Evolutionary conservation across 2,888 invertebrate species (phyloP).

Genomic region (Diarsia mendica): DNA sequence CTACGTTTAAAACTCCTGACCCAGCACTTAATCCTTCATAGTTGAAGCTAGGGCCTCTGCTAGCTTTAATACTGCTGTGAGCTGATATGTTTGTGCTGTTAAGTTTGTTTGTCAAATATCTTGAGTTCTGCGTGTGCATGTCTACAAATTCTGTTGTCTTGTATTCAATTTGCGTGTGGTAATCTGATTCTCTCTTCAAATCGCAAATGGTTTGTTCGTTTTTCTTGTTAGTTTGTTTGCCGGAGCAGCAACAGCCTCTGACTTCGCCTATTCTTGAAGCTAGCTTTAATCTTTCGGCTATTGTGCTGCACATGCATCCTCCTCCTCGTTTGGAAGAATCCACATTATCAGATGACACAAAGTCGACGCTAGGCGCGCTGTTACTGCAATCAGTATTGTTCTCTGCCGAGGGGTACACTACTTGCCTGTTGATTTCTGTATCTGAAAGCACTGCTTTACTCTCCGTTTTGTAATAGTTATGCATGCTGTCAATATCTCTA

Average conservation of each 20-base stretch:
- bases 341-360: conserved; percentile 48
- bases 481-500: conserved; percentile 75
- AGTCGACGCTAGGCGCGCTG: conserved; percentile 55
- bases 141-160: conserved; percentile 68
- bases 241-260: conserved; percentile 71
- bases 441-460: conserved; percentile 60
- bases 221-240: conserved; percentile 51
- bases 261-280: conserved; percentile 59
- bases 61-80: conserved; percentile 55
- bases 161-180: conserved; percentile 57
- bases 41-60: conserved; percentile 6
- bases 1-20: conserved; percentile 36
- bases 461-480: conserved; percentile 73
- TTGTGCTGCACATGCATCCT: conserved; percentile 75
- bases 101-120: conserved; percentile 54
- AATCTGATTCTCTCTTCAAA: conserved; percentile 68
- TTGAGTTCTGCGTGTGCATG: conserved; percentile 76
- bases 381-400: conserved; percentile 62
- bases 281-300: conserved; percentile 75
- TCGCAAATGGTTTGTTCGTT: conserved; percentile 75
- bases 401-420: conserved; percentile 68
- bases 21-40: conserved; percentile 15
- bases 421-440: conserved; percentile 52
- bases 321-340: conserved; percentile 36
- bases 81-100: conserved; percentile 64